Conservation (phyloP, 1,140 invertebrate species). For the Drosophila miranda region DNA sequence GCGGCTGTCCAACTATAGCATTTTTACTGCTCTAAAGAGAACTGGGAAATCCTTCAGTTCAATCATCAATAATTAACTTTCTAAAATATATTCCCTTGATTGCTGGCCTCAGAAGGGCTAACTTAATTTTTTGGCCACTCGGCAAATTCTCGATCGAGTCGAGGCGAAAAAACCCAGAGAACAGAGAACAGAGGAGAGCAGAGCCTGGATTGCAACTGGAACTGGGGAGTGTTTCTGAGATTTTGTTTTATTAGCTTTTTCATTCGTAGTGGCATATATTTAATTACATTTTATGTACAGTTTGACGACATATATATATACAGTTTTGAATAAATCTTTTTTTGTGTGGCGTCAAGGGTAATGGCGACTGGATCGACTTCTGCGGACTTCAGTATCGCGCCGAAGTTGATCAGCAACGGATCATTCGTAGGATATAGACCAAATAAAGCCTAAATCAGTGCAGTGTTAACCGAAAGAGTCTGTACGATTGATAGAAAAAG, state of each 20-base stretch:
- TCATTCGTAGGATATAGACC: constrained; percentile 1
- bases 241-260: constrained; percentile 4
- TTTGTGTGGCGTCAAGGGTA: constrained; percentile 15
- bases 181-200: constrained; percentile 25
- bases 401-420: constrained; percentile 18
- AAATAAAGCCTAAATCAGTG: background rate
- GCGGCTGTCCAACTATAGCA: constrained; percentile 32
- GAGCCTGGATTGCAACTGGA: background rate
- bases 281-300: constrained; percentile 65
- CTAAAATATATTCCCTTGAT: background rate
- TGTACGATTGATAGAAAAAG: background rate
- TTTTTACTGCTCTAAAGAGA: constrained; percentile 9
- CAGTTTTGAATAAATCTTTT: background rate
- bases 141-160: constrained; percentile 24
- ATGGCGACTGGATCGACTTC: constrained; percentile 1
- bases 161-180: constrained; percentile 11
- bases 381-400: constrained; percentile 15
- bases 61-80: no score
- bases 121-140: constrained; percentile 23
- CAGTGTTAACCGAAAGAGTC: no score
- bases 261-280: constrained; percentile 41
- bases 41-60: no score
- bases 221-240: background rate
- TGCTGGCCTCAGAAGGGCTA: constrained; percentile 8
- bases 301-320: no score